Evolutionary conservation across 2,888 invertebrate genomes (phyloP).

Genomic region (Agrilus biguttatus): DNA sequence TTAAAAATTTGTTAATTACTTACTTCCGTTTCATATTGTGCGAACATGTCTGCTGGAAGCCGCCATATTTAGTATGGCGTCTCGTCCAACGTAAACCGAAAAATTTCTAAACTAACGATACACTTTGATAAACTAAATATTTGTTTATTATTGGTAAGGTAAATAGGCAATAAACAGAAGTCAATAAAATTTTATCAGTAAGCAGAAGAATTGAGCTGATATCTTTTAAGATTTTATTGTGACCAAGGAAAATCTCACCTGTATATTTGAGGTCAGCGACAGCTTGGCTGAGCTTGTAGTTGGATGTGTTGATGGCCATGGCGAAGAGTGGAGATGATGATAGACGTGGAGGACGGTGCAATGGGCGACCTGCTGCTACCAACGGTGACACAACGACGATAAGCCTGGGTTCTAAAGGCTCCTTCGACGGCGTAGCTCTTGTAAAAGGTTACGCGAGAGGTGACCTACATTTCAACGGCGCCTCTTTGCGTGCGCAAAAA

Average conservation of each 20-base stretch:
- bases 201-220: too few relatives aligned
- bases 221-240: not conserved
- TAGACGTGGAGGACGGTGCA: conserved; percentile 23
- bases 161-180: too few relatives aligned
- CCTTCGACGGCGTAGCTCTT: conserved; percentile 19
- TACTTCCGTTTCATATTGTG: too few relatives aligned
- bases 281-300: conserved; percentile 26
- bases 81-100: too few relatives aligned
- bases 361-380: conserved; percentile 19
- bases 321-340: conserved; percentile 21
- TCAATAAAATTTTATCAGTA: too few relatives aligned
- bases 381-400: not conserved
- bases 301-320: conserved; percentile 26
- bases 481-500: conserved; percentile 7
- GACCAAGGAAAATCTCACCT: conserved; percentile 22
- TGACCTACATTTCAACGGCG: too few relatives aligned
- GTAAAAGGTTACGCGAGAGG: conserved; percentile 1
- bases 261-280: conserved; percentile 24
- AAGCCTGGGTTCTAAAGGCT: conserved; percentile 5
- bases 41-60: too few relatives aligned
- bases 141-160: too few relatives aligned
- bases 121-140: too few relatives aligned
- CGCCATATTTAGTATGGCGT: too few relatives aligned
- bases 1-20: too few relatives aligned
- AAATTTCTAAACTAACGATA: too few relatives aligned